phyloP scores from a whole-genome alignment of 2,888 invertebrate species.

The Ypsolopha scabrella region DNA sequence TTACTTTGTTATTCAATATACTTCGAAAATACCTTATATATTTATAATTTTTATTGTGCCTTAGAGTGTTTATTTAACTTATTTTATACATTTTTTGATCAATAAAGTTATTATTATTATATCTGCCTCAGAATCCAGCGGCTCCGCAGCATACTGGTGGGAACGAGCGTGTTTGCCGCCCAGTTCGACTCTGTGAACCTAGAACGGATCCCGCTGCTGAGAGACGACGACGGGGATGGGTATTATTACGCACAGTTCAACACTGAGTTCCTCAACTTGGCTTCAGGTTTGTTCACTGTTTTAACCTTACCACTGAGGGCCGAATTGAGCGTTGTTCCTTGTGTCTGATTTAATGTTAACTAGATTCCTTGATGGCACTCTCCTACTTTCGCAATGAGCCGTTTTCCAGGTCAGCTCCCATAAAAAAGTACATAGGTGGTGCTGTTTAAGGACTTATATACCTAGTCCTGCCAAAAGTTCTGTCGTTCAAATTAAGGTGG shows the following conservation, averaged over 20 bases:
- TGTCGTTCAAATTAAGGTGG: too few relatives aligned
- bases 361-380: background rate
- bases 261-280: slow-evolving; percentile 71
- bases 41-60: too few relatives aligned
- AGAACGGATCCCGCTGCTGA: slow-evolving; percentile 60
- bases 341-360: too few relatives aligned
- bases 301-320: background rate
- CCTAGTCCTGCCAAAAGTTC: too few relatives aligned
- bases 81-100: too few relatives aligned
- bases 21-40: too few relatives aligned
- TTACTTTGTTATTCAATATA: too few relatives aligned
- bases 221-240: slow-evolving; percentile 33
- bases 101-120: background rate
- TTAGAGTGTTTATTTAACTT: too few relatives aligned
- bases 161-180: slow-evolving; percentile 40
- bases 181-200: slow-evolving; percentile 73
- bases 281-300: slow-evolving; percentile 42
- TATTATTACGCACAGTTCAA: slow-evolving; percentile 74
- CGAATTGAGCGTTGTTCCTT: too few relatives aligned
- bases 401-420: too few relatives aligned
- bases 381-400: background rate
- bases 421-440: background rate
- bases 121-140: slow-evolving; percentile 38
- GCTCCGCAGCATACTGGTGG: slow-evolving; percentile 42
- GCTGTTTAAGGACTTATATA: too few relatives aligned